Evolutionary conservation across 2,888 invertebrate species (phyloP).

Genomic region (Zaprionus obscuricornis): DNA sequence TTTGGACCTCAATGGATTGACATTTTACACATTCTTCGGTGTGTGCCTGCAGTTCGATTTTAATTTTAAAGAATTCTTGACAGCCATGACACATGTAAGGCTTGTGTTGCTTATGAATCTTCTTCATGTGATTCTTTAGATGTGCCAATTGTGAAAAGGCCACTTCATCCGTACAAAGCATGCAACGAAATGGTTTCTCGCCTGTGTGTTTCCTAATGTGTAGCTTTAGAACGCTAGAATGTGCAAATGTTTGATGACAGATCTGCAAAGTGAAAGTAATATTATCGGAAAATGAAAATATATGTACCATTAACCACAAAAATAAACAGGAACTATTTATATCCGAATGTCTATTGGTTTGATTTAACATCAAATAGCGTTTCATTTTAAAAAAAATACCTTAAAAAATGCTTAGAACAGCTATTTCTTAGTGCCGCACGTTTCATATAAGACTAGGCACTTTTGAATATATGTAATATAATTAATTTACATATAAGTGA

Average conservation of each 20-base stretch:
- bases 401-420: too few relatives aligned
- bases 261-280: conserved; percentile 68
- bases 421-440: too few relatives aligned
- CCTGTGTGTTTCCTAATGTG: conserved; percentile 93
- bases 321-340: too few relatives aligned
- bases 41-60: conserved; percentile 89
- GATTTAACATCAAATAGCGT: too few relatives aligned
- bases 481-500: too few relatives aligned
- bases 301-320: too few relatives aligned
- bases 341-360: too few relatives aligned
- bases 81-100: conserved; percentile 91
- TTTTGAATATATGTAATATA: too few relatives aligned
- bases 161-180: conserved; percentile 87
- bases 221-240: conserved; percentile 92
- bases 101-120: conserved; percentile 91
- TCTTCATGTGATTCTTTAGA: conserved; percentile 94
- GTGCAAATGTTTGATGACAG: conserved; percentile 86
- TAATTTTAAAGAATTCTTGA: conserved; percentile 89
- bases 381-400: too few relatives aligned
- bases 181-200: conserved; percentile 91
- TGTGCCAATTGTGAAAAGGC: conserved; percentile 93
- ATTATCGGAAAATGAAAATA: too few relatives aligned
- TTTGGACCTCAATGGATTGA: conserved; percentile 18
- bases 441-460: too few relatives aligned
- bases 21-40: conserved; percentile 84